Percentiles rank a stretch among this genome's conserved stretches.
phyloP scores from a whole-genome alignment of 2,113 vertebrate genomes.

The Ophthalmolycus amberensis region DNA sequence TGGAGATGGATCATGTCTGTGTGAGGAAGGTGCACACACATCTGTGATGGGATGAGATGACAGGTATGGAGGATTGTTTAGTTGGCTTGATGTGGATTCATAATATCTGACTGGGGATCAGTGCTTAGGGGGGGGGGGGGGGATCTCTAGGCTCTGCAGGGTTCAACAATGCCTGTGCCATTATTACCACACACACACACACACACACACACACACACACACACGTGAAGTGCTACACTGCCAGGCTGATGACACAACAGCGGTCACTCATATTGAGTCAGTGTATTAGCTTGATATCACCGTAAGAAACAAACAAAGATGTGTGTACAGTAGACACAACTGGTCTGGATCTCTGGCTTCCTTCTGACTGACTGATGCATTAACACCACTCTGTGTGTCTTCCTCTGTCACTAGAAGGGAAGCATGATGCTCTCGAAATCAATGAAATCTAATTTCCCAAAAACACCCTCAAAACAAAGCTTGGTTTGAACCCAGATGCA shows the following conservation, averaged over 20 bases:
- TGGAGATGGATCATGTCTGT: neutral
- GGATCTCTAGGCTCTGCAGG: neutral
- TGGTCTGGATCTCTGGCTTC: conserved; percentile 1
- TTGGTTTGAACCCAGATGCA: conserved; percentile 3
- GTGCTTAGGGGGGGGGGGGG: neutral
- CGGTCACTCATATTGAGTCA: neutral
- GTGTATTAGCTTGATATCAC: neutral
- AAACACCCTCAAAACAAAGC: conserved; percentile 4
- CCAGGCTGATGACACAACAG: conserved; percentile 1
- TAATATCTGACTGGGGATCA: conserved; percentile 21
- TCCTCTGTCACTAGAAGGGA: conserved; percentile 3
- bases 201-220: neutral
- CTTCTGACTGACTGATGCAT: conserved; percentile 4
- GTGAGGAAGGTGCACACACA: neutral
- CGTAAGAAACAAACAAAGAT: neutral
- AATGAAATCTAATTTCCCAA: conserved; percentile 20
- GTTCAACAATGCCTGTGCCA: conserved; percentile 66
- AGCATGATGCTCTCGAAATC: conserved; percentile 15
- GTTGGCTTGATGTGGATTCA: neutral
- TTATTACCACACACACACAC: conserved; percentile 35
- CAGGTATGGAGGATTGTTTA: neutral
- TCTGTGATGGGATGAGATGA: neutral
- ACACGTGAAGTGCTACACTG: neutral
- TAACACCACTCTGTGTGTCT: neutral
- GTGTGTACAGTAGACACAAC: neutral